These are phyloP conservation scores for Bombus polaris DNA, from an alignment of 1,140 invertebrate species.

Conservation along the genomic window DNA sequence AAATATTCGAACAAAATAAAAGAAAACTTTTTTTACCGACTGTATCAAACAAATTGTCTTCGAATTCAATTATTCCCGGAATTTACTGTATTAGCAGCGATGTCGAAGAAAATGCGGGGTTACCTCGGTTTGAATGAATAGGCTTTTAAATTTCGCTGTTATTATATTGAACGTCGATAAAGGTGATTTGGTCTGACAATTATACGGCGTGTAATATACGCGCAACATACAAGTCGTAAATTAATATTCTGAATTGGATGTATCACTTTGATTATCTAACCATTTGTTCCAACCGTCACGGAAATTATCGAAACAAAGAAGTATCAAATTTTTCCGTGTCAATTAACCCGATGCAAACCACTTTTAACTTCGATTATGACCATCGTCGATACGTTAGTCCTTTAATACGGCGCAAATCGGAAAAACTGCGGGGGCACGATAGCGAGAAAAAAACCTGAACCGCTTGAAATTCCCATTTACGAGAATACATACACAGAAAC, in stretches of 20 bases:
- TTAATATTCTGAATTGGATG: constrained; percentile 1
- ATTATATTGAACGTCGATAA: neutral
- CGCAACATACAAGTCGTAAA: neutral
- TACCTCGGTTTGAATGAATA: neutral
- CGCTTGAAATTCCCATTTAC: constrained; percentile 56
- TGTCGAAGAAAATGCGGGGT: constrained; percentile 1
- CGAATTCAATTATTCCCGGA: constrained; percentile 19
- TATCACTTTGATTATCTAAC: too few relatives aligned
- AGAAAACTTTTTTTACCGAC: neutral
- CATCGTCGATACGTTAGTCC: constrained; percentile 48
- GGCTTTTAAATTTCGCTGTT: constrained; percentile 17
- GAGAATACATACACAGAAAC: constrained; percentile 51
- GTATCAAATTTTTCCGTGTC: neutral
- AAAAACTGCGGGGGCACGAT: constrained; percentile 24
- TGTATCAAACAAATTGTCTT: constrained; percentile 19
- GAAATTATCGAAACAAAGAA: neutral
- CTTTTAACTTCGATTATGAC: neutral
- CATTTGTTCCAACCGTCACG: too few relatives aligned
- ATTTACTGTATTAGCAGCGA: constrained; percentile 19
- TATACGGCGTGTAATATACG: neutral
- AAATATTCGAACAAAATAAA: neutral
- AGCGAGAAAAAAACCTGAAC: constrained; percentile 24
- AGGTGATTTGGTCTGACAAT: neutral
- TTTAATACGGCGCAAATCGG: constrained; percentile 50
- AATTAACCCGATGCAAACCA: neutral